A percentile compares a stretch with the other conserved stretches of the same genome.
Evolutionary conservation across 2,113 vertebrate species (phyloP).

Genomic region (Bucco capensis): DNA sequence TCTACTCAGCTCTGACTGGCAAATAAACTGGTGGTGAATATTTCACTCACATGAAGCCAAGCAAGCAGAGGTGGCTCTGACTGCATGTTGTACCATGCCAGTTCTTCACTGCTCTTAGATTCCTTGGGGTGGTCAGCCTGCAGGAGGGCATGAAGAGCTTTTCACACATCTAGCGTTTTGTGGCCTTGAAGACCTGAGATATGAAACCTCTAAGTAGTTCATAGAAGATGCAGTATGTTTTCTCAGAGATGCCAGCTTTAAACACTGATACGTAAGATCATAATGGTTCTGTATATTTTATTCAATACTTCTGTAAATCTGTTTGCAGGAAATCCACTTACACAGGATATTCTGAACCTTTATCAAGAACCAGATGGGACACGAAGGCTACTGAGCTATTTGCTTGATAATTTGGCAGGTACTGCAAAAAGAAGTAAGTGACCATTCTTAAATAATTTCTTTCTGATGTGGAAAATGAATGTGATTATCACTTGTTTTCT

Average conservation of each 20-base stretch:
- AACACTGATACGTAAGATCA: background rate
- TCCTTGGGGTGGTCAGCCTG: background rate
- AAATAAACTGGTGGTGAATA: background rate
- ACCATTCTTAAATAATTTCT: conserved; percentile 34
- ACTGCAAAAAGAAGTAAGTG: conserved; percentile 96
- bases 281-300: background rate
- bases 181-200: background rate
- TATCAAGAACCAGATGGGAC: conserved; percentile 98
- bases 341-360: conserved; percentile 97
- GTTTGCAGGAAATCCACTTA: conserved; percentile 94
- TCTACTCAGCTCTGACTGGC: background rate
- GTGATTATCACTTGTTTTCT: conserved; percentile 55
- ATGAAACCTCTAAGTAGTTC: background rate
- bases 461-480: conserved; percentile 49
- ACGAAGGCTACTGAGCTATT: conserved; percentile 94
- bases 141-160: background rate
- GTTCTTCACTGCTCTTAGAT: background rate
- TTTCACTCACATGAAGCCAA: rapidly evolving
- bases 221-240: background rate
- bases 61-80: background rate
- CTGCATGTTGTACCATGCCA: background rate
- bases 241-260: background rate
- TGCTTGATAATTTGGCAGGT: conserved; percentile 99
- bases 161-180: background rate
- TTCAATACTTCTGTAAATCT: conserved; percentile 19